Percentiles rank a stretch among this genome's conserved stretches.
Conservation (phyloP, 2,888 invertebrate genomes). For the Xestoiulus laeticollis region DNA sequence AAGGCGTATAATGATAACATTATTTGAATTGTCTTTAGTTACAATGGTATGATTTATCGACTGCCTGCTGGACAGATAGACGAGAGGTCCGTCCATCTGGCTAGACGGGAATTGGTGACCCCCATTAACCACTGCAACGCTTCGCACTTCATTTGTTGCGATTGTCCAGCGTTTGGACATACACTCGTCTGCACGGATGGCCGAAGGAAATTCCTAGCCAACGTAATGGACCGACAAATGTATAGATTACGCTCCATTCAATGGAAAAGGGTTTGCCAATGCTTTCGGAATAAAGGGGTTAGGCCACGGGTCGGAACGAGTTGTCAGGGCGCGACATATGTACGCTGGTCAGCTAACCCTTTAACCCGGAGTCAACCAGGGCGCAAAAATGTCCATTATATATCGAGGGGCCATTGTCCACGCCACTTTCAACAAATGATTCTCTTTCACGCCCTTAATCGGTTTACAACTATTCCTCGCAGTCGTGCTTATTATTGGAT, state of each 20-base stretch:
- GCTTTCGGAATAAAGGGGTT: constrained; percentile 5
- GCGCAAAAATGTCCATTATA: constrained; percentile 26
- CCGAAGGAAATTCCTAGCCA: constrained; percentile 30
- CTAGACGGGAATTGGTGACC: constrained; percentile 22
- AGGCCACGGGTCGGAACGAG: constrained; percentile 14
- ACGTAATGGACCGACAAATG: constrained; percentile 29
- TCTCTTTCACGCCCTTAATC: constrained; percentile 1
- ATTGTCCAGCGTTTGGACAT: constrained; percentile 9
- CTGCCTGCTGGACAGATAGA: constrained; percentile 28
- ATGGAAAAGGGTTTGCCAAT: not conserved
- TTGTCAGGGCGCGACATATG: constrained; percentile 23
- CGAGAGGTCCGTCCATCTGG: constrained; percentile 9
- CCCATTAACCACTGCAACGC: not conserved
- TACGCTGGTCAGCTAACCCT: constrained; percentile 34
- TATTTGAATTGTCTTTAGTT: constrained; percentile 48
- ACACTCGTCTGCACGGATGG: not conserved
- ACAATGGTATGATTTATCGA: constrained; percentile 34
- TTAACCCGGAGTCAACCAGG: constrained; percentile 29
- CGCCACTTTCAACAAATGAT: constrained; percentile 2
- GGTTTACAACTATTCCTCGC: constrained; percentile 4
- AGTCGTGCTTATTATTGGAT: not conserved
- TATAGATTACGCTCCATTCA: constrained; percentile 33
- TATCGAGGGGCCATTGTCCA: constrained; percentile 15
- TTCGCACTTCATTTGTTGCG: constrained; percentile 24
- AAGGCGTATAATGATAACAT: constrained; percentile 52